These are phyloP conservation scores for Leistus spinibarbis DNA, from an alignment of 2,888 invertebrate species.

Conservation along the genomic window DNA sequence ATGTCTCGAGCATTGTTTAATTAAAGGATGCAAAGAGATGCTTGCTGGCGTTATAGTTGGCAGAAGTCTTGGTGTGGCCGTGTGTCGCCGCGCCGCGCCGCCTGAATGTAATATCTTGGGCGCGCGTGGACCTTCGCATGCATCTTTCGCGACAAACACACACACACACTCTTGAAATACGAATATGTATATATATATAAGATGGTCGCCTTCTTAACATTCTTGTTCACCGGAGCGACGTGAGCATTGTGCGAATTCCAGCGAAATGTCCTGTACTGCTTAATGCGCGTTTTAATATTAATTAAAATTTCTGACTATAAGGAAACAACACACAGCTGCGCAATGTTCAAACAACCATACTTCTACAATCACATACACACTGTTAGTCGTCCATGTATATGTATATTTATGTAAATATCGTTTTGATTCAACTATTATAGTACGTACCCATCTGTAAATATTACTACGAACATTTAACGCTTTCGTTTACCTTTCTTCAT, in stretches of 20 bases:
- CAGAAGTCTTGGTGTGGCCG: not conserved
- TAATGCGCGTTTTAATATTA: slow-evolving; percentile 36
- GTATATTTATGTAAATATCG: not conserved
- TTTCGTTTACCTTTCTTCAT: too few species aligned
- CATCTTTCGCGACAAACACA: not conserved
- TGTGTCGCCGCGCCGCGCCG: not conserved
- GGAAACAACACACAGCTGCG: slow-evolving; percentile 21
- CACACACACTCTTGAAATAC: not conserved
- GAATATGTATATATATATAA: not conserved
- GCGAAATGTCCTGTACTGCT: slow-evolving; percentile 31
- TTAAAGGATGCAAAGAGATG: slow-evolving; percentile 30
- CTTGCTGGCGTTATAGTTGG: too few species aligned
- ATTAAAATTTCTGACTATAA: slow-evolving; percentile 28
- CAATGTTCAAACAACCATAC: not conserved
- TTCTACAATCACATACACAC: not conserved
- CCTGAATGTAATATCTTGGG: not conserved
- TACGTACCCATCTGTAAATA: too few species aligned
- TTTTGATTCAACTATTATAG: too few species aligned
- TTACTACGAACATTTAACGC: too few species aligned
- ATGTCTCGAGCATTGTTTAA: slow-evolving; percentile 41
- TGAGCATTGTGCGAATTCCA: slow-evolving; percentile 30
- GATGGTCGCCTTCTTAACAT: slow-evolving; percentile 24
- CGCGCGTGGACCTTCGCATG: not conserved
- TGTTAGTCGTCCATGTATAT: not conserved
- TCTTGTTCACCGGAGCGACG: slow-evolving; percentile 30